Conservation (phyloP, 2,113 vertebrate species). For the Numida meleagris region DNA sequence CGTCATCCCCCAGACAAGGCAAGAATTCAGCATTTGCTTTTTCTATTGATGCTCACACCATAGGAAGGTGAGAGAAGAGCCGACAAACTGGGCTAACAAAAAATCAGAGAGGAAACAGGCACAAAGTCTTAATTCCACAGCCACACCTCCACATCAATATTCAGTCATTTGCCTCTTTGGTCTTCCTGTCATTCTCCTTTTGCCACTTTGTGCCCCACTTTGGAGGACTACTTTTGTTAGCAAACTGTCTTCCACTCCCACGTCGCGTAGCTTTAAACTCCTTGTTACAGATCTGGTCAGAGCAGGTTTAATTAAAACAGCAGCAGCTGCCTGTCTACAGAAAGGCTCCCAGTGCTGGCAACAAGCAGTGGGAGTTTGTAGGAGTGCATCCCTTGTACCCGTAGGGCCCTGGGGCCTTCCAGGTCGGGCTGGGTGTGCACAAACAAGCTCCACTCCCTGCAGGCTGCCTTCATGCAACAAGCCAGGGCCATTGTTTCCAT, state of each 20-base stretch:
- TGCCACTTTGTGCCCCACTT: slow-evolving; percentile 1
- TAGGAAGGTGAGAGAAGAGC: not conserved
- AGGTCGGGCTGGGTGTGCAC: not conserved
- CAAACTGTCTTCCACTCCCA: slow-evolving; percentile 21
- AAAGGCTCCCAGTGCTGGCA: not conserved
- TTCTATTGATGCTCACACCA: not conserved
- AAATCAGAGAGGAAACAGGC: not conserved
- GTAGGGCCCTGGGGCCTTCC: not conserved
- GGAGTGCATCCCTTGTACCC: not conserved
- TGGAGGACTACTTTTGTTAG: slow-evolving; percentile 8
- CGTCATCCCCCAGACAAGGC: not conserved
- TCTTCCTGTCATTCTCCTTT: not conserved
- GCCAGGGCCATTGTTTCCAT: rapidly evolving
- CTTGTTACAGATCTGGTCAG: not conserved
- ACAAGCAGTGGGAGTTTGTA: not conserved
- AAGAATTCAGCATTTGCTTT: not conserved
- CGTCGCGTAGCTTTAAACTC: not conserved
- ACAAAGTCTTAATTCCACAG: not conserved
- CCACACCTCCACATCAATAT: rapidly evolving
- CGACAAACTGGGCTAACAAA: not conserved
- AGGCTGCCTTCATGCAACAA: not conserved
- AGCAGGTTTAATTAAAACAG: slow-evolving; percentile 4
- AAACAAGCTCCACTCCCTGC: not conserved
- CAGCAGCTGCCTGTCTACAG: not conserved
- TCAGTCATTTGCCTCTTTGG: not conserved